Percentiles rank a stretch among this genome's conserved stretches.
Evolutionary conservation across 2,888 invertebrate species (phyloP).

Genomic region (Dermolepida albohirtum): DNA sequence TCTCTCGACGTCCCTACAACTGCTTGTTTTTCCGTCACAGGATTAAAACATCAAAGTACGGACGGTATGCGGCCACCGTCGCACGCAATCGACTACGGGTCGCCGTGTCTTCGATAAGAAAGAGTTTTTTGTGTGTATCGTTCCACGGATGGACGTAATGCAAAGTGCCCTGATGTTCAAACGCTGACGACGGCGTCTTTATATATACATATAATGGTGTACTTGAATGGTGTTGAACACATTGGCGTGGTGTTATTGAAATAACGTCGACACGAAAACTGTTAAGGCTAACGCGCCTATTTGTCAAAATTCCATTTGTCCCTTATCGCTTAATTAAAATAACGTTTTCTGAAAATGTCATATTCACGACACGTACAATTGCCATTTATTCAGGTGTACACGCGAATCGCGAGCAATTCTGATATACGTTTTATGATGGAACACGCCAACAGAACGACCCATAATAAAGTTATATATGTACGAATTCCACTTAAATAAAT

Average conservation of each 20-base stretch:
- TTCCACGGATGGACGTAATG: background rate
- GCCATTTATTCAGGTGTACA: slow-evolving; percentile 22
- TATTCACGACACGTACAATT: slow-evolving; percentile 36
- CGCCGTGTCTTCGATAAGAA: slow-evolving; percentile 20
- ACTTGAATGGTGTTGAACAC: slow-evolving; percentile 1
- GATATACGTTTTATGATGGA: slow-evolving; percentile 7
- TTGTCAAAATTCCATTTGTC: slow-evolving; percentile 43
- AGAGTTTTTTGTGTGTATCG: background rate
- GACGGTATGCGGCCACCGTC: slow-evolving; percentile 23
- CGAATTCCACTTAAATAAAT: slow-evolving; percentile 36
- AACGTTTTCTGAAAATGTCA: slow-evolving; percentile 37
- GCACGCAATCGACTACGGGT: slow-evolving; percentile 39
- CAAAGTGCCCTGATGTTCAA: too few relatives aligned
- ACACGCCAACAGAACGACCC: slow-evolving; percentile 14
- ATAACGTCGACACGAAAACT: slow-evolving; percentile 37
- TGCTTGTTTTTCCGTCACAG: slow-evolving; percentile 43
- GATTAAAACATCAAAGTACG: slow-evolving; percentile 54
- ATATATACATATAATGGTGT: background rate
- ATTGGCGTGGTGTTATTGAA: slow-evolving; percentile 22
- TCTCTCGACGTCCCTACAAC: slow-evolving; percentile 43
- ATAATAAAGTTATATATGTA: slow-evolving; percentile 33
- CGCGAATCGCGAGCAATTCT: slow-evolving; percentile 31
- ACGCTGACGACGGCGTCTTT: too few relatives aligned
- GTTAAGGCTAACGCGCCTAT: slow-evolving; percentile 38
- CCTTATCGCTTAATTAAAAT: slow-evolving; percentile 41